Conservation (phyloP, 1,140 invertebrate species). For the Pygmarrhopalites habei region DNA sequence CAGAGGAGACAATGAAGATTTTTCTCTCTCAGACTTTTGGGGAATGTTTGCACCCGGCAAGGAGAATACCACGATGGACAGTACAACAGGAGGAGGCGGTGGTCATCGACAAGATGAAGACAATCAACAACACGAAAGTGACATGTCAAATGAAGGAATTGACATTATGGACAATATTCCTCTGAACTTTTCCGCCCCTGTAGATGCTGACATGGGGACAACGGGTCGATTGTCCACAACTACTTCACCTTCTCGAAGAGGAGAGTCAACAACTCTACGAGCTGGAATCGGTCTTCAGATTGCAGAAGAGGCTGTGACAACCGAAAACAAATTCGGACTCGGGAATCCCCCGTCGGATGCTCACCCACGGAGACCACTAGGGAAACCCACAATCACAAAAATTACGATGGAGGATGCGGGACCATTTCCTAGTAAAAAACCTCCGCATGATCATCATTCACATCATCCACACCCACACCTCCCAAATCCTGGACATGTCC, state of each 20-base stretch:
- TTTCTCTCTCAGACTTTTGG: constrained; percentile 34
- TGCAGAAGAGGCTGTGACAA: not conserved
- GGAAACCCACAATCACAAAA: constrained; percentile 38
- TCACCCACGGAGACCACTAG: constrained; percentile 18
- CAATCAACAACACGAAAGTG: not conserved
- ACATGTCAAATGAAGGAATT: not conserved
- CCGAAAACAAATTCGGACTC: not conserved
- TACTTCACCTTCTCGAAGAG: not conserved
- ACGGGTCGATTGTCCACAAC: not conserved
- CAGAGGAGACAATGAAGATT: constrained; percentile 36
- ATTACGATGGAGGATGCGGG: constrained; percentile 25
- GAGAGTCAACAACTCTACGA: not conserved
- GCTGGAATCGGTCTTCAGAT: not conserved
- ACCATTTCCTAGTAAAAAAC: not conserved
- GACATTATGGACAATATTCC: constrained; percentile 2
- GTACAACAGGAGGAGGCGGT: too few relatives aligned
- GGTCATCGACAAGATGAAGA: too few relatives aligned
- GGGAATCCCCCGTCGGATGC: constrained; percentile 12
- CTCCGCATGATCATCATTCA: not conserved
- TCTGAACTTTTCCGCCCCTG: constrained; percentile 33
- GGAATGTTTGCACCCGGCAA: constrained; percentile 14
- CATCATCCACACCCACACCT: too few relatives aligned
- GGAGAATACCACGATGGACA: not conserved
- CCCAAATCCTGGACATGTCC: not conserved
- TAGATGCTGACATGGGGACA: constrained; percentile 19